Evolutionary conservation across 1,140 invertebrate genomes (phyloP), one percentile per base, ranked within the genome.

Genomic region (Eumaeus atala): DNA sequence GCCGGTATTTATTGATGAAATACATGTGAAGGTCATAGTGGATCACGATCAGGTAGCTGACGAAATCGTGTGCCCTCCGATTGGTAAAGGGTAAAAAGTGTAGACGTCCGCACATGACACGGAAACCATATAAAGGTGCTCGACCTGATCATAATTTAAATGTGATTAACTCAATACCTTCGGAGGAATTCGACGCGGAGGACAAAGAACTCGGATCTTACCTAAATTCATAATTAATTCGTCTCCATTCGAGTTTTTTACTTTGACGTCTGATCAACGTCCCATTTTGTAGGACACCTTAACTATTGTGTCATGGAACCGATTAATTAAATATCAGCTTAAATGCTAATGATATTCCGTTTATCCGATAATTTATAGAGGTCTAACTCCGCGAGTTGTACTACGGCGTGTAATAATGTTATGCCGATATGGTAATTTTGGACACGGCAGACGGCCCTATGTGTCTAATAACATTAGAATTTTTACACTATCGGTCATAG

Each of bases 21-120:
- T 71, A 72, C 64, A 59, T 55, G 51, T 68, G 74, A 81, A 81
- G 77, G 77, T 81, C 79, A 71, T 69, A 74, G 70, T 64, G 62
- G 62, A 66, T 61, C 61, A 63, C 56, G 64, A 56, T 68, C 77
- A 78, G 75, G 77, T 75, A 78, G 64, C 63, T 58, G 55, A 71
- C 61, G 61, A 60, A 67, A 64, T 56, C 66, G n/a, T n/a, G n/a
- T n/a, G 64, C 58, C 70, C 76, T 69, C 72, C 59, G 55, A 58
- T 56, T 51, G 67, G 76, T 69, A 71, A 70, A 64, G 37, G 53
- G 61, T 49, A 73, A 72, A 75, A 74, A 70, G 65, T 59, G 53
- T 49, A 59, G 42, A 61, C 52, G 59, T 60, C 60, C 58, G 51
- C 59, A 66, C 62, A 60, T 67, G 48, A 64, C 42, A 69, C 71